phyloP scores from a whole-genome alignment of 2,888 invertebrate genomes.

The Trichopria drosophilae region DNA sequence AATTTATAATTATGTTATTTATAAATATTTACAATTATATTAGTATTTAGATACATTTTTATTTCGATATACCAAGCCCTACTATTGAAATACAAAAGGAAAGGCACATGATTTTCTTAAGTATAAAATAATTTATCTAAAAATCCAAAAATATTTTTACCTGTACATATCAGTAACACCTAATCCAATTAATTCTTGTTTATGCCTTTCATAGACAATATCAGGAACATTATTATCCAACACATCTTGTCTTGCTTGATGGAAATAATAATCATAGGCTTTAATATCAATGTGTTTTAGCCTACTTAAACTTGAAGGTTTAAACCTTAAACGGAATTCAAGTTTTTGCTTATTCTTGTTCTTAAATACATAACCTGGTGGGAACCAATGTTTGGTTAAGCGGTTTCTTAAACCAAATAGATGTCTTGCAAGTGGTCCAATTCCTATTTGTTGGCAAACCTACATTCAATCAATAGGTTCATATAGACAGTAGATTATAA shows the following conservation, averaged over 20 bases:
- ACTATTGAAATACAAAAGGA: too few species aligned
- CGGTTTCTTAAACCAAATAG: constrained; percentile 75
- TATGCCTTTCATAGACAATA: constrained; percentile 76
- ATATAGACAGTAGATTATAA: too few species aligned
- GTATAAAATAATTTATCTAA: too few species aligned
- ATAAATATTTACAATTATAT: too few species aligned
- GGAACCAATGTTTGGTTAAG: constrained; percentile 70
- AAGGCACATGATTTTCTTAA: too few species aligned
- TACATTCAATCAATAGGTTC: too few species aligned
- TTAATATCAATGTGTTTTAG: constrained; percentile 70
- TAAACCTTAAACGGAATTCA: constrained; percentile 81
- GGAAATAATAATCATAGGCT: constrained; percentile 84
- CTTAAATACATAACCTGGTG: constrained; percentile 65
- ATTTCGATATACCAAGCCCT: too few species aligned
- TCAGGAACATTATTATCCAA: constrained; percentile 78
- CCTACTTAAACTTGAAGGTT: constrained; percentile 68
- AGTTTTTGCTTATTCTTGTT: constrained; percentile 62
- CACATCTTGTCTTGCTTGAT: constrained; percentile 82
- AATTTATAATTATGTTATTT: too few species aligned
- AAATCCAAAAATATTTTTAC: too few species aligned
- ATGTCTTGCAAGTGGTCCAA: constrained; percentile 76
- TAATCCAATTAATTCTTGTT: constrained; percentile 78
- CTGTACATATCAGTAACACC: constrained; percentile 84
- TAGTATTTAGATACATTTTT: too few species aligned
- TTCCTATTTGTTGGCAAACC: constrained; percentile 72